Percentiles rank a stretch among this genome's conserved stretches.
Evolutionary conservation across 2,888 invertebrate species (phyloP).

Genomic region (Limnephilus lunatus): DNA sequence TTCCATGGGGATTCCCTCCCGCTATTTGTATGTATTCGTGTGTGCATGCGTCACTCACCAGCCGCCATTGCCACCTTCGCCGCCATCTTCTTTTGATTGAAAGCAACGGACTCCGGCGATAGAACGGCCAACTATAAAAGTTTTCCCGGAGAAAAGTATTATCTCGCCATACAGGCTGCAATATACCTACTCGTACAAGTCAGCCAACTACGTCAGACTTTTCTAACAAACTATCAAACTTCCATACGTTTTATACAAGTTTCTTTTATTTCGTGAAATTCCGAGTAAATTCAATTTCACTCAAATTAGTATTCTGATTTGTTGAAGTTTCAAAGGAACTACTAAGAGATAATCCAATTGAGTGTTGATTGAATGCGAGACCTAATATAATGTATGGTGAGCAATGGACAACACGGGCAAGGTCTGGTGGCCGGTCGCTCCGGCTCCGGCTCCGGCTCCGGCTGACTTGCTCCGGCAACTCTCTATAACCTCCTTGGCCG

Average conservation of each 20-base stretch:
- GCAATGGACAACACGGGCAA: neutral
- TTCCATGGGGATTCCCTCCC: conserved; percentile 57
- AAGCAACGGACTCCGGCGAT: neutral
- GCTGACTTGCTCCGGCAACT: neutral
- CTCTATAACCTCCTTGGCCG: neutral
- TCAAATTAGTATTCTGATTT: neutral
- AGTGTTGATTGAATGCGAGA: neutral
- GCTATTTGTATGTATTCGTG: conserved; percentile 64
- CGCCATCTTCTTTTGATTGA: conserved; percentile 22
- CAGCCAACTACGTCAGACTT: neutral
- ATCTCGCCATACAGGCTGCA: neutral
- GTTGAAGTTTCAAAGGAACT: neutral
- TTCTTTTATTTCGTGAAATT: neutral
- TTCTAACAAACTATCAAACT: neutral
- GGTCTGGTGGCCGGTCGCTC: neutral
- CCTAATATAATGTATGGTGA: neutral
- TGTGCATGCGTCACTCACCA: conserved; percentile 53
- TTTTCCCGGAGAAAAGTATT: neutral
- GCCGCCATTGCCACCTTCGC: conserved; percentile 24
- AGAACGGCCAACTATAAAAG: neutral
- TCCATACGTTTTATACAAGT: neutral
- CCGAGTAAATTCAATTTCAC: neutral
- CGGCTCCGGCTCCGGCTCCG: neutral
- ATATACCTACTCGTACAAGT: neutral
- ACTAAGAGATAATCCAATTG: neutral